A percentile compares a stretch with the other conserved stretches of the same genome.
Evolutionary conservation across 2,888 invertebrate species (phyloP).

Genomic region (Leptopilina syphax): DNA sequence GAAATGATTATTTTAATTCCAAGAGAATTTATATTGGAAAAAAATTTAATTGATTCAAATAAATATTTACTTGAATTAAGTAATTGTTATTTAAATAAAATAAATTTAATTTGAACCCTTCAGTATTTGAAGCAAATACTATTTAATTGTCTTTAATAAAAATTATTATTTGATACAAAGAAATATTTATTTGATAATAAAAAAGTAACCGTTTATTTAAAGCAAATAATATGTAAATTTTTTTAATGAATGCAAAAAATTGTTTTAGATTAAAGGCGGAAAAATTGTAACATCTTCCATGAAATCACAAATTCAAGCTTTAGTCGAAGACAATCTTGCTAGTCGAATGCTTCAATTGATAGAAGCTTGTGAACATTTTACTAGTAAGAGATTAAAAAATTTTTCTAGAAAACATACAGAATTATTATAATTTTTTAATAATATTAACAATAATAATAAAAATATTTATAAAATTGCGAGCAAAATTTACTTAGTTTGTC

Average conservation of each 20-base stretch:
- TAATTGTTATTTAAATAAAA: too few relatives aligned
- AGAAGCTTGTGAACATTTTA: slow-evolving; percentile 52
- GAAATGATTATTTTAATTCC: too few relatives aligned
- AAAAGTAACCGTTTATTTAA: too few relatives aligned
- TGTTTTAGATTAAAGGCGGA: slow-evolving; percentile 77
- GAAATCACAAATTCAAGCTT: slow-evolving; percentile 75
- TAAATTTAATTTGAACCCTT: too few relatives aligned
- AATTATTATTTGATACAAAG: too few relatives aligned
- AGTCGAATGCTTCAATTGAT: slow-evolving; percentile 53
- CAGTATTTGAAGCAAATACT: too few relatives aligned
- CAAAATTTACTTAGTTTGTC: too few relatives aligned
- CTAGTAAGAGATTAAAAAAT: background rate
- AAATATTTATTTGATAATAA: slow-evolving; percentile 38
- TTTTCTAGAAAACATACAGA: background rate
- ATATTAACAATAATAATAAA: background rate
- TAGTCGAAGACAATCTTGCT: slow-evolving; percentile 59
- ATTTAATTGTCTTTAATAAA: too few relatives aligned
- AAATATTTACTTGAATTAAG: background rate
- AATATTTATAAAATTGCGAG: background rate
- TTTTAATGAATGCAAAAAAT: too few relatives aligned
- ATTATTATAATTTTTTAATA: background rate
- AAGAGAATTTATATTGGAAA: too few relatives aligned
- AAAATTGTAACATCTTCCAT: slow-evolving; percentile 78
- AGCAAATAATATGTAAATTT: slow-evolving; percentile 38
- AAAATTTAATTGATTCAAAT: background rate